Conservation (phyloP, 1,140 invertebrate genomes). For the Sitobion miscanthi region DNA sequence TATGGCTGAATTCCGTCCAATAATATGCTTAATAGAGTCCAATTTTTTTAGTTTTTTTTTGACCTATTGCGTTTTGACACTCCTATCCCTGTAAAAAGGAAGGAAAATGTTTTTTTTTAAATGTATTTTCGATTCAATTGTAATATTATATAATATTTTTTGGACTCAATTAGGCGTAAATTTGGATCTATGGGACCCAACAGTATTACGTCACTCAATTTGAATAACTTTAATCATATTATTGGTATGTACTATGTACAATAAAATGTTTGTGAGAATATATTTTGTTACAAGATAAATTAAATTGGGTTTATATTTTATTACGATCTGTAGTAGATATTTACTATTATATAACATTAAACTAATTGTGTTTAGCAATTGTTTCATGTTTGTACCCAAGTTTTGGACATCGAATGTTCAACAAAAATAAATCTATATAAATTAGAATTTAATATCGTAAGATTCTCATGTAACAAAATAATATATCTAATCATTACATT, state of each 20-base stretch:
- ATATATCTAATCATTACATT: background rate
- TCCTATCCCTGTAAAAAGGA: background rate
- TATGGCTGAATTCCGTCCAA: background rate
- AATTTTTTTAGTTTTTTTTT: background rate
- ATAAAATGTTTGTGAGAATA: background rate
- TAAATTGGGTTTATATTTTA: background rate
- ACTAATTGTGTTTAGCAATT: background rate
- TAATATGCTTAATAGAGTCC: background rate
- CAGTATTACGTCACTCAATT: background rate
- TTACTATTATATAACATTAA: background rate
- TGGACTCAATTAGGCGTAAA: background rate
- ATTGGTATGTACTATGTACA: background rate
- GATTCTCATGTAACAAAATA: background rate
- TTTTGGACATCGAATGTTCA: background rate
- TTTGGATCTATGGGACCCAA: background rate
- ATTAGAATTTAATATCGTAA: background rate
- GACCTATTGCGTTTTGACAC: background rate
- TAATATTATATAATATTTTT: background rate
- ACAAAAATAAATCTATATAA: background rate
- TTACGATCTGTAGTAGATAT: background rate
- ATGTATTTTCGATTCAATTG: background rate
- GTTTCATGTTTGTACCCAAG: background rate
- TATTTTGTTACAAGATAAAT: background rate
- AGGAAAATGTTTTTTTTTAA: background rate
- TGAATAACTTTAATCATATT: background rate